These are phyloP conservation scores for Raja brachyura DNA, from an alignment of 2,113 vertebrate genomes.

Conservation along the genomic window DNA sequence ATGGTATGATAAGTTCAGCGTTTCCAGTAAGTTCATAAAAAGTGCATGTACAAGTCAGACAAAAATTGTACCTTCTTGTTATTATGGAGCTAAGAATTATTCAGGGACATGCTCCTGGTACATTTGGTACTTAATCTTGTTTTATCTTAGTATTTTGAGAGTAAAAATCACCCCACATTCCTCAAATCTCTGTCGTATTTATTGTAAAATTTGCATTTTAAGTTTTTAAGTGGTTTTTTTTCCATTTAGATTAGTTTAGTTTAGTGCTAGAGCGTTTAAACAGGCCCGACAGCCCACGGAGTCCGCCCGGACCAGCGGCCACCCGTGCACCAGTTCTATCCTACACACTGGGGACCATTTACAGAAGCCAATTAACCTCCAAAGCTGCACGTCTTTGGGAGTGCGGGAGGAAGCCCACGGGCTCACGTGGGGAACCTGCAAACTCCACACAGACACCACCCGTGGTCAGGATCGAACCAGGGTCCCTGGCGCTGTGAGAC, in stretches of 20 bases:
- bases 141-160: background rate
- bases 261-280: too few species aligned
- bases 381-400: too few species aligned
- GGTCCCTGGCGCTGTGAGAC: too few species aligned
- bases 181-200: background rate
- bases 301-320: too few species aligned
- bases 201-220: background rate
- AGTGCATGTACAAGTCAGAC: background rate
- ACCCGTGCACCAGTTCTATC: too few species aligned
- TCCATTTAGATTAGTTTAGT: background rate
- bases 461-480: too few species aligned
- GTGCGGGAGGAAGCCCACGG: too few species aligned
- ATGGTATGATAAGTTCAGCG: background rate
- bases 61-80: background rate
- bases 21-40: background rate
- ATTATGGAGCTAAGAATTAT: background rate
- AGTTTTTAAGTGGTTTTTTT: background rate
- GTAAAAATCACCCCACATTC: background rate
- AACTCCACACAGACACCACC: too few species aligned
- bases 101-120: background rate
- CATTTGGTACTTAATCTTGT: background rate
- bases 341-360: too few species aligned
- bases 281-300: too few species aligned
- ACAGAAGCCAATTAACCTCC: too few species aligned
- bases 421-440: too few species aligned